Percentiles rank a stretch among this genome's conserved stretches.
phyloP scores from a whole-genome alignment of 2,888 invertebrate genomes.

The Ormyrus labotus region DNA sequence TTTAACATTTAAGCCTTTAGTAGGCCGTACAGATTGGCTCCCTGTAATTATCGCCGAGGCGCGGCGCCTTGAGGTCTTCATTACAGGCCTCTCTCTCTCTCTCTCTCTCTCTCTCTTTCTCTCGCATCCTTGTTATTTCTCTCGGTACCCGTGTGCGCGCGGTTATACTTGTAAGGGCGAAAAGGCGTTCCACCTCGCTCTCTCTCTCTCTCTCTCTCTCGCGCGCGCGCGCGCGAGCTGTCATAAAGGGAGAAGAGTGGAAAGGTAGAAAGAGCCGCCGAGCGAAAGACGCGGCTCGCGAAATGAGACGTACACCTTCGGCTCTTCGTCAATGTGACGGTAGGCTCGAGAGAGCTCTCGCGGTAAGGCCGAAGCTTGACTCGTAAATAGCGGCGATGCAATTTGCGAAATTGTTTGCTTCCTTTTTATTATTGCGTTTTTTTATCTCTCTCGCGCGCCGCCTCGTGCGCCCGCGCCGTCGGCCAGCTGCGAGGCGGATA shows the following conservation, averaged over 20 bases:
- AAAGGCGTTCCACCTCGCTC: neutral
- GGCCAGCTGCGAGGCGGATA: too few species aligned
- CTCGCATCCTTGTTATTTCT: conserved; percentile 74
- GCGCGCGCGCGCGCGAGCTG: conserved; percentile 35
- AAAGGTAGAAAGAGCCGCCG: conserved; percentile 46
- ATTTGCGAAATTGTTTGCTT: conserved; percentile 44
- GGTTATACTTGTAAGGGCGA: too few species aligned
- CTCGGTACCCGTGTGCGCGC: conserved; percentile 42
- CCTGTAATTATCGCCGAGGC: conserved; percentile 75
- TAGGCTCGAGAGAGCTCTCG: neutral
- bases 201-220: neutral
- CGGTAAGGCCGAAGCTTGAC: neutral
- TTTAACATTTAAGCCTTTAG: conserved; percentile 76
- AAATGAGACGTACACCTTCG: conserved; percentile 37
- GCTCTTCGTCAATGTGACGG: neutral
- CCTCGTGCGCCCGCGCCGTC: neutral
- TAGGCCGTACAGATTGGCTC: conserved; percentile 75
- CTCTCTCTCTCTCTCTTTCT: conserved; percentile 27
- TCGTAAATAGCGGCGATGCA: conserved; percentile 40
- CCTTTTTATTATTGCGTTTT: conserved; percentile 13
- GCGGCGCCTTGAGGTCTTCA: conserved; percentile 76
- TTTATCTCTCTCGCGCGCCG: too few species aligned
- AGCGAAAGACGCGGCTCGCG: conserved; percentile 20
- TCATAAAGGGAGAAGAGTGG: conserved; percentile 64
- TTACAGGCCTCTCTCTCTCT: conserved; percentile 64